These are phyloP conservation scores for Daphoenositta chrysoptera DNA, from an alignment of 2,113 vertebrate species.

Conservation along the genomic window DNA sequence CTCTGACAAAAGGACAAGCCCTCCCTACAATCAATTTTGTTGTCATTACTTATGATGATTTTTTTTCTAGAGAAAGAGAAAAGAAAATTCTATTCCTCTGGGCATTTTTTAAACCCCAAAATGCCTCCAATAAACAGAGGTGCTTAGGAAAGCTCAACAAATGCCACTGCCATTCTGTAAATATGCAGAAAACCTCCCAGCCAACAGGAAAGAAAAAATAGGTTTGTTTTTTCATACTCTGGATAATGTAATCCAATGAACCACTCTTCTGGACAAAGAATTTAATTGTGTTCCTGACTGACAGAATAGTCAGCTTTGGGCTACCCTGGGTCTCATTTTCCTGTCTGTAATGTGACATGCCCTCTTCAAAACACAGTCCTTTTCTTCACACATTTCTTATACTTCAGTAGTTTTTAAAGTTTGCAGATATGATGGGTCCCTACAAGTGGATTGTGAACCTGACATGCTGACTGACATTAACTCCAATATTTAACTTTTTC, in stretches of 20 bases:
- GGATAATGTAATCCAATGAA: neutral
- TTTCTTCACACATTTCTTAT: neutral
- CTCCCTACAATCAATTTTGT: neutral
- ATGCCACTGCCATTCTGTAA: neutral
- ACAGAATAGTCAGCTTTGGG: neutral
- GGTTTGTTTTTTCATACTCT: neutral
- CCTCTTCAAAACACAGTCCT: neutral
- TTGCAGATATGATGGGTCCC: neutral
- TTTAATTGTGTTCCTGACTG: neutral
- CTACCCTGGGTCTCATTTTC: neutral
- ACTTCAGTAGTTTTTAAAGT: neutral
- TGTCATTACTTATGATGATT: neutral
- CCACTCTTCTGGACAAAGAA: neutral
- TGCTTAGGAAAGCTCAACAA: neutral
- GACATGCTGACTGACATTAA: neutral
- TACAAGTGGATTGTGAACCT: neutral
- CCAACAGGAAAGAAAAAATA: neutral
- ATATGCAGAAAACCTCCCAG: neutral
- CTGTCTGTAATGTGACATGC: neutral
- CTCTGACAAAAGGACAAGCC: neutral
- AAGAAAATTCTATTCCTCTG: neutral
- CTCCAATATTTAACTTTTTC: neutral
- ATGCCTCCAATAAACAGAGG: neutral
- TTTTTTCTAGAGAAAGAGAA: neutral
- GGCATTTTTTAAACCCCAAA: neutral